Evolutionary conservation across 2,797 vertebrate species (phyloP).

Genomic region (Oryzias dopingdopingensis): DNA sequence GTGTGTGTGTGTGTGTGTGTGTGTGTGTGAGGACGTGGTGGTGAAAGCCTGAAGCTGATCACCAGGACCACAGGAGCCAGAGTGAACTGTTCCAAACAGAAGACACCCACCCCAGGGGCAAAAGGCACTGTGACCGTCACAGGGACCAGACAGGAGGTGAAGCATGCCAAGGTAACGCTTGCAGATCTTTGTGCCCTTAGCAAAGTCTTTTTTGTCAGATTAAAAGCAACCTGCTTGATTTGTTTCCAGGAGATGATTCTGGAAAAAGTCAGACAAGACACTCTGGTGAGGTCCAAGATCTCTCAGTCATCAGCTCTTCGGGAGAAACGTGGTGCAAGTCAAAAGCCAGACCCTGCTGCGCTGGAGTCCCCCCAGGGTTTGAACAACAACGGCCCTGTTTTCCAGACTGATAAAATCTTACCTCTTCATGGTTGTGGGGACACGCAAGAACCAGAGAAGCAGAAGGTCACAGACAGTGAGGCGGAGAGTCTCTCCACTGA

Average conservation of each 20-base stretch:
- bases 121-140: constrained; percentile 77
- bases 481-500: constrained; percentile 54
- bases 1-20: background rate
- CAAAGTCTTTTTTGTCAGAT: background rate
- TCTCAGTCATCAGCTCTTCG: constrained; percentile 75
- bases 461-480: constrained; percentile 16
- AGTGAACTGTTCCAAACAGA: constrained; percentile 77
- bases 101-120: constrained; percentile 35
- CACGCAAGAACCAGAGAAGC: constrained; percentile 13
- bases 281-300: constrained; percentile 79
- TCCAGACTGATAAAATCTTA: constrained; percentile 32
- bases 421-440: constrained; percentile 25
- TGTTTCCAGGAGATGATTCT: constrained; percentile 80
- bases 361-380: constrained; percentile 12
- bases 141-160: constrained; percentile 82
- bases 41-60: constrained; percentile 84
- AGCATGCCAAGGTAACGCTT: constrained; percentile 80
- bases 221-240: background rate
- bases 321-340: constrained; percentile 68
- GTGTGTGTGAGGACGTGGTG: constrained; percentile 80
- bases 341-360: constrained; percentile 19
- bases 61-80: constrained; percentile 84
- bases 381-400: constrained; percentile 28
- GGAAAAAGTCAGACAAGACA: constrained; percentile 84
- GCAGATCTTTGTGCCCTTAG: background rate